A percentile compares a stretch with the other conserved stretches of the same genome.
These are phyloP conservation scores for Mastigias papua DNA, from an alignment of 30 jellyfish, hydroid and myxozoan genomes.

Conservation along the genomic window DNA sequence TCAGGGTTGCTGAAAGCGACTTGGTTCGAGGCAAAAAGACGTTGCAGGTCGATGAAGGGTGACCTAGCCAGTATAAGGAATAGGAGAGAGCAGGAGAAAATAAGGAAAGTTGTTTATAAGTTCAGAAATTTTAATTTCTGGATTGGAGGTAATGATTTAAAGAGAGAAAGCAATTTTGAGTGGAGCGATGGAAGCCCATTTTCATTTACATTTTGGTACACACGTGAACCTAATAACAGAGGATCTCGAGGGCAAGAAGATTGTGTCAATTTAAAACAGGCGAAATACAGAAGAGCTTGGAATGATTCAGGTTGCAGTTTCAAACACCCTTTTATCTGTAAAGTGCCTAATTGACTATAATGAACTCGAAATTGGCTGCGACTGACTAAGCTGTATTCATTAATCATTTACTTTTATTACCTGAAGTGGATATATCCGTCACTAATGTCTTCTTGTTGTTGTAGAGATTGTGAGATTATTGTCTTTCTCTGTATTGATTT, in stretches of 20 bases:
- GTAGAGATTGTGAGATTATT: too few species aligned
- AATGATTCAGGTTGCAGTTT: neutral
- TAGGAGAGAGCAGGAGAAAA: neutral
- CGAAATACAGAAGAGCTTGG: neutral
- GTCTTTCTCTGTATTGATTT: too few species aligned
- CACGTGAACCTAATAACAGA: neutral
- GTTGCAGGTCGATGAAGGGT: slow-evolving; percentile 2
- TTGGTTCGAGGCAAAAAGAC: neutral
- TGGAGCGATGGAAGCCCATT: slow-evolving; percentile 15
- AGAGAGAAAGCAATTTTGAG: slow-evolving; percentile 1
- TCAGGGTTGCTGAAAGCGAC: neutral
- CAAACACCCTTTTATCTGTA: neutral
- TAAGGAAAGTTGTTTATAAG: neutral
- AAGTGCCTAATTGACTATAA: neutral
- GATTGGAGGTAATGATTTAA: neutral
- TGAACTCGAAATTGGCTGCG: too few species aligned
- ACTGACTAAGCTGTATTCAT: too few species aligned
- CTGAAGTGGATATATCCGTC: too few species aligned
- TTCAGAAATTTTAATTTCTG: neutral
- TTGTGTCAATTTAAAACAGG: neutral
- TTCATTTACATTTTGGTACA: neutral
- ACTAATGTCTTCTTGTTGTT: too few species aligned
- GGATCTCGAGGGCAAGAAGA: neutral
- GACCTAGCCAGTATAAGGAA: slow-evolving; percentile 5
- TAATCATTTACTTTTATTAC: too few species aligned